Evolutionary conservation across 2,113 vertebrate species (phyloP).

Genomic region (Channa maculata): DNA sequence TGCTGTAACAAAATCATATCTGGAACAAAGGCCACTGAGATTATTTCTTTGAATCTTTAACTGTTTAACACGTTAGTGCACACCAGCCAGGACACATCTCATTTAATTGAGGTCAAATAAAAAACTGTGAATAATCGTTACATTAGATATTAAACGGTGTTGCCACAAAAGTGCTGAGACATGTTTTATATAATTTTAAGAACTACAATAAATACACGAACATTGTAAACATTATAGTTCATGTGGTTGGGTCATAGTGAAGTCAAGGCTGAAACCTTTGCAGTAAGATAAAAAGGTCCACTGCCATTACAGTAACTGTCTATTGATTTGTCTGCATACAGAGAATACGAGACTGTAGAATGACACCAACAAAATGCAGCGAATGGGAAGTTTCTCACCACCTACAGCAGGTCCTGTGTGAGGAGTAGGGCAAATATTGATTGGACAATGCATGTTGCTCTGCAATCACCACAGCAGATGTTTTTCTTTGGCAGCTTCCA

Average conservation of each 20-base stretch:
- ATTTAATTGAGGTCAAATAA: too few species aligned
- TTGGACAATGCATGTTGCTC: constrained; percentile 58
- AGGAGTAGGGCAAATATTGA: constrained; percentile 69
- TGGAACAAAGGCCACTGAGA: too few species aligned
- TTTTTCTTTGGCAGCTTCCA: constrained; percentile 77
- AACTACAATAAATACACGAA: neutral
- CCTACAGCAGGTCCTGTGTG: constrained; percentile 60
- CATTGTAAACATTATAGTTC: neutral
- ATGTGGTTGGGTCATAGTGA: neutral
- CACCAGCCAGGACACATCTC: too few species aligned
- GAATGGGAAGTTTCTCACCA: constrained; percentile 81
- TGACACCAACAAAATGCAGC: constrained; percentile 73
- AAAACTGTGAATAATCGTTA: too few species aligned
- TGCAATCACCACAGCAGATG: constrained; percentile 78
- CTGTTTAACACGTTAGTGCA: too few species aligned
- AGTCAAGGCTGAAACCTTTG: constrained; percentile 21
- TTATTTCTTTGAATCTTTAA: too few species aligned
- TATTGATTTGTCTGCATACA: constrained; percentile 50
- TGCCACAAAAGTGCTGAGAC: too few species aligned
- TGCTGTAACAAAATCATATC: too few species aligned
- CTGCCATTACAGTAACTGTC: constrained; percentile 7
- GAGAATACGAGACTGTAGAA: constrained; percentile 45
- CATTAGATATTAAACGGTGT: too few species aligned
- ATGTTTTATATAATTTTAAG: too few species aligned
- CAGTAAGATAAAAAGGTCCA: neutral